Base-by-base conservation (phyloP, 2,113 vertebrate genomes). In the Desmodus rotundus region DNA sequence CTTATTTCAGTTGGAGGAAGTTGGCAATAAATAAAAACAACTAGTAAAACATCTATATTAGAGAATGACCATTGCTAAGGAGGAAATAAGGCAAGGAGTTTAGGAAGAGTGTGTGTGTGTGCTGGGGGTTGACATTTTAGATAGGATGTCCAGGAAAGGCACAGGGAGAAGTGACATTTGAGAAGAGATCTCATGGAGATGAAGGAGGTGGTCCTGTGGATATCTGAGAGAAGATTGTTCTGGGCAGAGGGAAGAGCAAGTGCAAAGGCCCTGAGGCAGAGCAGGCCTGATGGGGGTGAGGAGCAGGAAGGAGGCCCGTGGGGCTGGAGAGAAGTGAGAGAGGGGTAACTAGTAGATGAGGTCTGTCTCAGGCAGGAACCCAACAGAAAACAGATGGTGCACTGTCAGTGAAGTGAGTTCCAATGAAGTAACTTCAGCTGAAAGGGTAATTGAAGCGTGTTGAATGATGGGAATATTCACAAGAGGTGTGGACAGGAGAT, bases 221-320 rank as follows among this genome's bases (percentile, higher is more conserved):
- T 38, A 36, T 31, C 31, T 0, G 24, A 93, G 43, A 82, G 65
- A 58, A 72, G 45, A 54, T 36, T 28, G 16, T 41, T 72, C 24
- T 74, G 50, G 41, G 70, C 24, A 76, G 88, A 7, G 13, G 9
- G 31, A 38, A 56, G 10, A 16, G 47, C 36, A 78, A 45, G 67
- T 15, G 9, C 82, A 73, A 80, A 93, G 93, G 95, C 47, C 78
- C 63, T 7, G 63, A 74, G 56, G 85, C 81, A 94, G 96, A 47
- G 54, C 36, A 63, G 63, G 31, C 19, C 73, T 50, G 78, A 36
- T 19, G 67, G 41, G 13, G 36, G 4, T 68, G 89, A 61, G 38
- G 16, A 41, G 4, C 38, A 47, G 67, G 28, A 81, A 74, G 52
- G n/a, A 41, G 65, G 61, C 52, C 58, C 26, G 17, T 1, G 16